Evolutionary conservation across 2,888 invertebrate species (phyloP), one percentile per base, ranked within the genome.

Genomic region (Ormyrus pomaceus): DNA sequence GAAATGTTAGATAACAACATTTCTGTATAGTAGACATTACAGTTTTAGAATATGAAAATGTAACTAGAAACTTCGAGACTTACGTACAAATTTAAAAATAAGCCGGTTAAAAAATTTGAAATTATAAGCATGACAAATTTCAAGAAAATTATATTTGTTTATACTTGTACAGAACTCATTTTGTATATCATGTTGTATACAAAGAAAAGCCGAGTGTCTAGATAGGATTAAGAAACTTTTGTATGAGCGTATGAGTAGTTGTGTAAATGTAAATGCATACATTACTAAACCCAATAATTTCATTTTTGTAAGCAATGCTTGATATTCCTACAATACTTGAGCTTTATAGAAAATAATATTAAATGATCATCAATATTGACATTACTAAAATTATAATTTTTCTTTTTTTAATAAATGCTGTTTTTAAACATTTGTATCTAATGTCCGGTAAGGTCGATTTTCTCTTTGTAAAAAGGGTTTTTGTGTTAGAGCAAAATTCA

Each of bases 71-170:
- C 68, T 77, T 72, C 80, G 73, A 77, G 58, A 61, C 51, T 56
- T 72, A 77, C 73, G 80, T 80, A 80, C 80, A 80, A 80, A 80
- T 77, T 80, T 77, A 80, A 69, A 19, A 69, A 51, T 80, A 80
- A 80, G 77, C 11, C 72, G 58, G 75, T 69, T 80, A 56, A 50
- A 50, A 62, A 66, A 68, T 61, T 11, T 75, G 75, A 65, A 70
- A 61, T 50, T 75, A 51, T 74, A 78, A 59, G 75, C n/a, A 61
- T 66, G 61, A 70, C 59, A 61, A 76, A 76, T 61, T 80, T 80
- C 13, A 61, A 65, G 55, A 56, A 51, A 62, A 68, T 71, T 66
- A 72, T 79, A 69, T 74, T 79, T 71, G 61, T 71, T 76, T 56
- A 72, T 76, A 72, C 76, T 62, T 80, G 76, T 80, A 80, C 66